Evolutionary conservation across 2,888 invertebrate species (phyloP), one percentile per base, ranked within the genome.

Genomic region (Hofmannophila pseudospretella): DNA sequence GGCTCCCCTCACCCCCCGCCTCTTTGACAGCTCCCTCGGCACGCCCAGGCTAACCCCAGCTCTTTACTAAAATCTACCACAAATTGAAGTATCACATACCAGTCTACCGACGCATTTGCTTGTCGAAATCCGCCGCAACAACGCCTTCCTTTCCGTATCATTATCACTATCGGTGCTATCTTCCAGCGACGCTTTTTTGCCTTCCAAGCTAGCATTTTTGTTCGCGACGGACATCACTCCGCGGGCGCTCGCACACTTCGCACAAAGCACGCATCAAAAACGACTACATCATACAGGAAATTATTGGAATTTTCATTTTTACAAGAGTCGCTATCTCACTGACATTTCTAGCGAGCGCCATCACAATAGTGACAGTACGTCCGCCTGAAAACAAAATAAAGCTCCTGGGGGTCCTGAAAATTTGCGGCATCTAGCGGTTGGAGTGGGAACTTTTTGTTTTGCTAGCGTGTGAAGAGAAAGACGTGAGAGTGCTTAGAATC

Each of bases 81-180:
- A 4, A 28, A 4, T 7, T 9, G 9, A 31, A 19, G 10, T 19
- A 27, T 2, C 14, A 35, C 62, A 62, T 88, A 95, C 95, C 89
- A 93, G 89, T 79, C 91, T 90, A 74, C 93, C 94, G 71, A 93
- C 91, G 76, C 93, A 93, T 77, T 92, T 92, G 81, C 94, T 94
- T 44, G 94, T 95, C 43, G 95, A 95, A 70, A 95, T 90, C 63
- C 94, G 90, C 64, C 94, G 89, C 64, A 93, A 91, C 73, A 94
- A 92, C 54, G 91, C 90, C 50, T 92, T 93, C 59, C 92, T 93
- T 71, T 94, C 94, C 39, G 91, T 91, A 73, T 95, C 95, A 75
- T 91, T 93, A 72, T 95, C 95, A 80, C 95, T 95, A 69, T 94
- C 95, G 20, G 94, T 86, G 66, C 86, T 87, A 59, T 87, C 87